Evolutionary conservation across 2,888 invertebrate species (phyloP).

Genomic region (Coleophora deauratella): DNA sequence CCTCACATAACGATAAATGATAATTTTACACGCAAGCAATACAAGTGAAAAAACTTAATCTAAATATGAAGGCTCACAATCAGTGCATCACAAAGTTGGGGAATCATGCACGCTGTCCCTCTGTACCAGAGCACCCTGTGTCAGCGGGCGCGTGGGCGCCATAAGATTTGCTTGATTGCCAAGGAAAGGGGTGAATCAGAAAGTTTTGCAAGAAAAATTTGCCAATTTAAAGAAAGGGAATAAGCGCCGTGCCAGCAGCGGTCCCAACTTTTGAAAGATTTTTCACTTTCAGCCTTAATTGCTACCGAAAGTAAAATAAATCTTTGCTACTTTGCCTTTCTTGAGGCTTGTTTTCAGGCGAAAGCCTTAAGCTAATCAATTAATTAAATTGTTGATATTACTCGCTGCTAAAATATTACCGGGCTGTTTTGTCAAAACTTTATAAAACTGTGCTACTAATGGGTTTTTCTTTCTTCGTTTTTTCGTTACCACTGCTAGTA

Average conservation of each 20-base stretch:
- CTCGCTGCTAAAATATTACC: constrained; percentile 8
- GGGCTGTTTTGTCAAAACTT: constrained; percentile 4
- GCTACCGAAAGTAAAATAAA: constrained; percentile 67
- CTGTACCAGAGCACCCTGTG: constrained; percentile 23
- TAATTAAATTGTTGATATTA: constrained; percentile 59
- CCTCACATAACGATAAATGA: too few species aligned
- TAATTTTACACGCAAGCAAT: too few species aligned
- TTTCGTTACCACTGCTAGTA: constrained; percentile 1
- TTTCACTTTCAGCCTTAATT: constrained; percentile 72
- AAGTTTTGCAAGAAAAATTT: constrained; percentile 69
- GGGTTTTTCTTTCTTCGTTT: too few species aligned
- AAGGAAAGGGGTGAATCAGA: constrained; percentile 67
- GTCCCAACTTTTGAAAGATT: constrained; percentile 58
- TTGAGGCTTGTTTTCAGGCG: constrained; percentile 45
- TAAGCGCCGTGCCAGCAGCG: constrained; percentile 44
- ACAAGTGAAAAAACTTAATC: too few species aligned
- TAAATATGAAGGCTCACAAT: too few species aligned
- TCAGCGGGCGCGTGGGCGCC: constrained; percentile 29
- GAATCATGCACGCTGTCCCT: background rate
- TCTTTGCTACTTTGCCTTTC: constrained; percentile 57
- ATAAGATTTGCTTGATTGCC: constrained; percentile 56
- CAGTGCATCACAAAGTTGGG: too few species aligned
- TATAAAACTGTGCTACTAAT: background rate
- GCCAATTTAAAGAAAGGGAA: constrained; percentile 63
- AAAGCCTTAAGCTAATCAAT: constrained; percentile 57